Evolutionary conservation across 2,797 vertebrate genomes (phyloP).

Genomic region (Epinephelus coioides): DNA sequence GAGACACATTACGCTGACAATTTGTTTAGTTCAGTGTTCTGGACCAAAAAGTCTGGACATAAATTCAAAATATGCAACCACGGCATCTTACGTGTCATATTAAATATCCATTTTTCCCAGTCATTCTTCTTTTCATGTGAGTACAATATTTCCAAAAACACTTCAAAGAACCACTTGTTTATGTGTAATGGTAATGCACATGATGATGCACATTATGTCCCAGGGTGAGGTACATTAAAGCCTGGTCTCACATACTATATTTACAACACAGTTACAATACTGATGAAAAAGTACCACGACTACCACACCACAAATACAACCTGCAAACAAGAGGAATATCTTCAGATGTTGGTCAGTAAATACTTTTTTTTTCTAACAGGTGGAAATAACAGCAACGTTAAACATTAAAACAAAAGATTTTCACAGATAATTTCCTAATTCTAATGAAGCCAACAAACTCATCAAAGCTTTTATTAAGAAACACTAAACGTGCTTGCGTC

Average conservation of each 20-base stretch:
- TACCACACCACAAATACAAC: conserved; percentile 23
- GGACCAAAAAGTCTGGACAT: conserved; percentile 6
- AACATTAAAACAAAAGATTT: background rate
- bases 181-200: background rate
- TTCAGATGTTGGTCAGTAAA: background rate
- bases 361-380: background rate
- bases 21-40: conserved; percentile 20
- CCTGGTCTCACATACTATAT: background rate
- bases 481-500: conserved; percentile 53
- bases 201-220: background rate
- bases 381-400: background rate
- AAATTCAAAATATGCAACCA: background rate
- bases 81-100: too few relatives aligned
- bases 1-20: conserved; percentile 22
- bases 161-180: conserved; percentile 5
- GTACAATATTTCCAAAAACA: background rate
- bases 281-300: conserved; percentile 19
- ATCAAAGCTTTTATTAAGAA: conserved; percentile 41
- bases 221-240: background rate
- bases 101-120: conserved; percentile 5
- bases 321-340: conserved; percentile 7
- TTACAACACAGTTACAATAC: conserved; percentile 30
- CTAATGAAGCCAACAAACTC: background rate
- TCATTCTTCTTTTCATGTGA: background rate
- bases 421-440: background rate